phyloP scores from a whole-genome alignment of 2,888 invertebrate species.

The Hybos culiciformis region DNA sequence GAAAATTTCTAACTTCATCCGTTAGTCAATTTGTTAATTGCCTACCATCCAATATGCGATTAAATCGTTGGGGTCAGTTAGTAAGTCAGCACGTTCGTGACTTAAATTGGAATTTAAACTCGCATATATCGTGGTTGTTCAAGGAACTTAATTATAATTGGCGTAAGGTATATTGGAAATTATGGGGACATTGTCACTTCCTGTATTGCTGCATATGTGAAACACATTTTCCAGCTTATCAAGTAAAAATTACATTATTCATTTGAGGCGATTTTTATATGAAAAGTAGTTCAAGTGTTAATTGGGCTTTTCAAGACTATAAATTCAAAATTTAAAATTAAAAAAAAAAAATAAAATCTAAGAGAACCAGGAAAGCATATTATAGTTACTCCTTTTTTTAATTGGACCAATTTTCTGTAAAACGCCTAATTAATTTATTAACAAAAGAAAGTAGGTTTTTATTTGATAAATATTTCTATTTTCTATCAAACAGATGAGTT shows the following conservation, averaged over 20 bases:
- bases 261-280: too few relatives aligned
- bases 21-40: slow-evolving; percentile 61
- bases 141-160: slow-evolving; percentile 71
- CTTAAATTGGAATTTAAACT: slow-evolving; percentile 63
- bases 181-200: slow-evolving; percentile 87
- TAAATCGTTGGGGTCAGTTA: slow-evolving; percentile 60
- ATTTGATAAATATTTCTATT: not conserved
- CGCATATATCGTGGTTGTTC: slow-evolving; percentile 62
- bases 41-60: slow-evolving; percentile 52
- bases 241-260: slow-evolving; percentile 28
- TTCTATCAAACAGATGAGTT: slow-evolving; percentile 51
- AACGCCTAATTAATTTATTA: too few relatives aligned
- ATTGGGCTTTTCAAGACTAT: too few relatives aligned
- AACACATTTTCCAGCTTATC: slow-evolving; percentile 58
- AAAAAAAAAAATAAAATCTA: not conserved
- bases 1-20: slow-evolving; percentile 55
- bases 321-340: too few relatives aligned
- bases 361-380: not conserved
- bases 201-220: slow-evolving; percentile 69
- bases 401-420: too few relatives aligned
- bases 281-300: too few relatives aligned
- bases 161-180: slow-evolving; percentile 84
- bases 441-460: too few relatives aligned
- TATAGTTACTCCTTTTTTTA: too few relatives aligned
- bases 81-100: slow-evolving; percentile 61